A percentile compares a stretch with the other conserved stretches of the same genome.
phyloP scores from a whole-genome alignment of 2,113 vertebrate genomes.

The Todiramphus chloris region DNA sequence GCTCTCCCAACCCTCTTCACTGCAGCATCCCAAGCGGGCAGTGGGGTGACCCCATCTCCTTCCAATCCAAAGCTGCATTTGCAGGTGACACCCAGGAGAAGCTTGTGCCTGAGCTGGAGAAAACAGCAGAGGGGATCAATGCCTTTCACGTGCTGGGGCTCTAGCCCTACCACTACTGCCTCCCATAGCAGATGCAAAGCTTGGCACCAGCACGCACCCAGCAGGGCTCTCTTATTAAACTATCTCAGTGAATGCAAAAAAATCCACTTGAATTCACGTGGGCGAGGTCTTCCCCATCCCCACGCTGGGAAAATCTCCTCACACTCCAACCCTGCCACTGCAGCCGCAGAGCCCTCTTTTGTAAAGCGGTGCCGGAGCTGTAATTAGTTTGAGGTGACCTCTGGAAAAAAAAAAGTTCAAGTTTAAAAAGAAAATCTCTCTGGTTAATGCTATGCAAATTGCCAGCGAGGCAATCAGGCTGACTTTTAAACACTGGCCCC shows the following conservation, averaged over 20 bases:
- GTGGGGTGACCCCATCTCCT: neutral
- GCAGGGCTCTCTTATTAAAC: neutral
- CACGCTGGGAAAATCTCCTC: neutral
- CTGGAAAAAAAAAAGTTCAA: slow-evolving; percentile 62
- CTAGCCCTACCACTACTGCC: neutral
- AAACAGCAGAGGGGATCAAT: neutral
- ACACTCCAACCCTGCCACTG: neutral
- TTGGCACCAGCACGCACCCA: neutral
- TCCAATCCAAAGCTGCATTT: neutral
- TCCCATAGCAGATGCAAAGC: neutral
- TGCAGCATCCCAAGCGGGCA: neutral
- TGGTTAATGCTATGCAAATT: slow-evolving; percentile 84
- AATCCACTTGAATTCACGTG: neutral
- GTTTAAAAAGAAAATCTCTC: slow-evolving; percentile 71
- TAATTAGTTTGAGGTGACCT: slow-evolving; percentile 79
- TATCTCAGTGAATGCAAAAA: neutral
- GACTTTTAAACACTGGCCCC: slow-evolving; percentile 79
- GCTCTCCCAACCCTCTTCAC: neutral
- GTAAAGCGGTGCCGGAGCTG: slow-evolving; percentile 25
- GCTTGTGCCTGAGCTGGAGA: neutral
- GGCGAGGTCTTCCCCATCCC: neutral
- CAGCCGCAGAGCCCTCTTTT: slow-evolving; percentile 20
- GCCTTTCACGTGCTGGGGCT: neutral
- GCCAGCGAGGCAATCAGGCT: slow-evolving; percentile 80
- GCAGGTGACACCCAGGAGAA: neutral